Percentiles rank a stretch among this genome's conserved stretches.
phyloP scores from a whole-genome alignment of 2,113 vertebrate species.

The Neodontobutis hainanensis region DNA sequence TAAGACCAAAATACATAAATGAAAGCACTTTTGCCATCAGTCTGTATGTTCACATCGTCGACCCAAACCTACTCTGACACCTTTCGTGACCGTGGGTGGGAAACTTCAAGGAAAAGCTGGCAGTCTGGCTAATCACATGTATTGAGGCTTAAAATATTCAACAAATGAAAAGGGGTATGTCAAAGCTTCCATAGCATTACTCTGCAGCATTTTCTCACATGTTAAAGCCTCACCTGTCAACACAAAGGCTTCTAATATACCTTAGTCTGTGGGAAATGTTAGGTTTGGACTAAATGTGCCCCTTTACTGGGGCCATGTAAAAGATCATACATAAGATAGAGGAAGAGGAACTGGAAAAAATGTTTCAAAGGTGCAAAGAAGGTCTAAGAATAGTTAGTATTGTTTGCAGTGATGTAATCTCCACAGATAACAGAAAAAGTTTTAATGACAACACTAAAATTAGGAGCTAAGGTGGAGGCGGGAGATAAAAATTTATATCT shows the following conservation, averaged over 20 bases:
- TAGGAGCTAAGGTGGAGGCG: no score
- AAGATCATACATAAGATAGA: no score
- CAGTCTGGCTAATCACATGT: slow-evolving; percentile 19
- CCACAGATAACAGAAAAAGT: no score
- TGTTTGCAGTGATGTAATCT: no score
- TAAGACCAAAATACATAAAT: slow-evolving; percentile 70
- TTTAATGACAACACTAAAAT: no score
- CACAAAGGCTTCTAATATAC: no score
- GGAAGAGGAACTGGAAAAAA: no score
- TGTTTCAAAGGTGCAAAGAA: no score
- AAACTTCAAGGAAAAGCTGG: slow-evolving; percentile 46
- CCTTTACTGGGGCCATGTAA: no score
- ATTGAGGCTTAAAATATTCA: slow-evolving; percentile 25
- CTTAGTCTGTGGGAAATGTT: neutral
- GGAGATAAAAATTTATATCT: no score
- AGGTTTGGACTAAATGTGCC: no score
- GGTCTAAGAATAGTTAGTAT: no score
- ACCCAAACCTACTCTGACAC: slow-evolving; percentile 67
- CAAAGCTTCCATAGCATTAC: slow-evolving; percentile 1
- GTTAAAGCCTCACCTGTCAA: neutral
- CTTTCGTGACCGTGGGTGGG: slow-evolving; percentile 54
- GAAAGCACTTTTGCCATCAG: slow-evolving; percentile 71
- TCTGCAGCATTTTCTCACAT: neutral
- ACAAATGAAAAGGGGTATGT: slow-evolving; percentile 19
- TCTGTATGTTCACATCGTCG: slow-evolving; percentile 47